Percentiles rank a stretch among this genome's conserved stretches.
These are phyloP conservation scores for Eupeodes luniger DNA, from an alignment of 2,888 invertebrate genomes.

Conservation along the genomic window DNA sequence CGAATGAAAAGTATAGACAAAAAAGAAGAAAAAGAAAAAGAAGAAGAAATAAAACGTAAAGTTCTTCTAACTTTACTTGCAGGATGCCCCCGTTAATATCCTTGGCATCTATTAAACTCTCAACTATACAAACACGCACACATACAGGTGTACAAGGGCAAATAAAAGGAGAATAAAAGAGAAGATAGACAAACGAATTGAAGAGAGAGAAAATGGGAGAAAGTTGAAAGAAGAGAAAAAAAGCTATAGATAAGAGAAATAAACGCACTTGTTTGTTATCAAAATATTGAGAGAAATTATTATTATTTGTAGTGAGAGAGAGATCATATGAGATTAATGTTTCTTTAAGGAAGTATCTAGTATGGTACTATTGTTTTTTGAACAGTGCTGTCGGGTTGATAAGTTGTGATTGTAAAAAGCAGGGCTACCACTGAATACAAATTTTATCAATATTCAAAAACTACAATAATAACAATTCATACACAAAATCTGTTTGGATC, in stretches of 20 bases:
- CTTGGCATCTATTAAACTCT: slow-evolving; percentile 69
- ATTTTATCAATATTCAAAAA: too few species aligned
- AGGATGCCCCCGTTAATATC: slow-evolving; percentile 58
- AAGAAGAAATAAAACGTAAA: slow-evolving; percentile 58
- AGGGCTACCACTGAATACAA: too few species aligned
- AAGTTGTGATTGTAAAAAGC: neutral
- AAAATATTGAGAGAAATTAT: neutral
- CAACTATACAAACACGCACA: slow-evolving; percentile 27
- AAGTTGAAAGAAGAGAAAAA: neutral
- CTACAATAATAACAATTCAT: too few species aligned
- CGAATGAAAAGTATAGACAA: slow-evolving; percentile 29
- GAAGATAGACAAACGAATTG: neutral
- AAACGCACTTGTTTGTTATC: slow-evolving; percentile 14
- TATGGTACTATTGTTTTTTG: neutral
- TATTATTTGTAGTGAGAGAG: slow-evolving; percentile 17
- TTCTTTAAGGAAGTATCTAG: slow-evolving; percentile 60
- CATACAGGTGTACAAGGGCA: neutral
- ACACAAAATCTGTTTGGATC: too few species aligned
- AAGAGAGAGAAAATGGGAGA: neutral
- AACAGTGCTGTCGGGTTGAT: neutral
- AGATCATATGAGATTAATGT: slow-evolving; percentile 14
- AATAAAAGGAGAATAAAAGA: neutral
- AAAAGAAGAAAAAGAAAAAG: neutral
- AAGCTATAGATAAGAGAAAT: neutral
- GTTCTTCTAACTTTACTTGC: slow-evolving; percentile 72